Conservation (phyloP, 1,140 invertebrate species). For the Drosophila mayri region DNA sequence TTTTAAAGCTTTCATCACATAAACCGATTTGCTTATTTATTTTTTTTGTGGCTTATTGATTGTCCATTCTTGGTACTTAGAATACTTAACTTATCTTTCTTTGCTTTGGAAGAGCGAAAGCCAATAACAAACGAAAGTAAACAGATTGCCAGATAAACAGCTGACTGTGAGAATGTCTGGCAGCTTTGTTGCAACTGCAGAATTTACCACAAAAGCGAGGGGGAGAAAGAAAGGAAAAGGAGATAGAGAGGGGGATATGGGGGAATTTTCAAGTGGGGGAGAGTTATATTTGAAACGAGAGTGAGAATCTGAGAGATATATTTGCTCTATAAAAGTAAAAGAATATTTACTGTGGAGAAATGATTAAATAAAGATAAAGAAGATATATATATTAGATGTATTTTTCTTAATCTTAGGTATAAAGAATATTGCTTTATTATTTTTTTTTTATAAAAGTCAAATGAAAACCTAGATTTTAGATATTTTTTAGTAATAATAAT, state of each 20-base stretch:
- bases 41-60: constrained; percentile 34
- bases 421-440: too few species aligned
- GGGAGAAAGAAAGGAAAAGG: background rate
- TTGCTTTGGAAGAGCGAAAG: constrained; percentile 12
- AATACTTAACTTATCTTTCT: constrained; percentile 46
- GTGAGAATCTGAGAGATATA: constrained; percentile 3
- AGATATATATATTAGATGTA: background rate
- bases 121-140: constrained; percentile 57
- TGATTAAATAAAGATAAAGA: background rate
- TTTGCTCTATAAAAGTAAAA: background rate
- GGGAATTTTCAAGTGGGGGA: background rate
- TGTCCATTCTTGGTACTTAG: constrained; percentile 29
- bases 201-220: constrained; percentile 16
- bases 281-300: background rate
- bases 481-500: too few species aligned
- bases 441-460: too few species aligned
- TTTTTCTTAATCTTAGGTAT: background rate
- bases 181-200: constrained; percentile 63
- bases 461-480: too few species aligned
- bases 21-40: constrained; percentile 23
- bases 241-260: background rate
- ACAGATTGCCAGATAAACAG: constrained; percentile 62
- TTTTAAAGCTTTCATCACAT: constrained; percentile 4
- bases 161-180: constrained; percentile 62
- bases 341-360: background rate